These are phyloP conservation scores for Drosophila niveifrons DNA, from an alignment of 2,888 invertebrate species.

Conservation along the genomic window DNA sequence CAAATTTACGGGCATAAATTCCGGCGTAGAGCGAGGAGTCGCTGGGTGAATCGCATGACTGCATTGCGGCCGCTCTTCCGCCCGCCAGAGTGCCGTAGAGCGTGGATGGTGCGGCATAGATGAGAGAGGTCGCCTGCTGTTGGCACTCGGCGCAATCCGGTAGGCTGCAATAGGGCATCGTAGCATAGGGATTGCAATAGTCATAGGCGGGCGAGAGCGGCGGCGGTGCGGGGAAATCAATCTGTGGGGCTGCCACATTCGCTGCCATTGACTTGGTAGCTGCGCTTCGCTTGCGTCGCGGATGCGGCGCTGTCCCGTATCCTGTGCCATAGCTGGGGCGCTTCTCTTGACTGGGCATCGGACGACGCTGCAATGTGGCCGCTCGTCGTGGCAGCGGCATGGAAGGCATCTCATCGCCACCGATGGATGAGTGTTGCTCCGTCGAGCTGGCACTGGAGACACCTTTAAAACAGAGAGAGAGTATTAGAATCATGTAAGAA, in stretches of 20 bases:
- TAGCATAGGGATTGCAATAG: slow-evolving; percentile 83
- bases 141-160: slow-evolving; percentile 83
- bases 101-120: slow-evolving; percentile 78
- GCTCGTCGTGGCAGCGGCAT: slow-evolving; percentile 59
- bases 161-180: slow-evolving; percentile 81
- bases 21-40: slow-evolving; percentile 83
- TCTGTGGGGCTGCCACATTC: slow-evolving; percentile 74
- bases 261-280: slow-evolving; percentile 73
- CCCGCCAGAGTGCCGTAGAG: slow-evolving; percentile 67
- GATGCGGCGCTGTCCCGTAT: slow-evolving; percentile 73
- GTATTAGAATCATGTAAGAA: background rate
- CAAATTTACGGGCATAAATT: slow-evolving; percentile 86
- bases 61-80: slow-evolving; percentile 22
- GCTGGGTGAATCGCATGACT: slow-evolving; percentile 51
- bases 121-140: slow-evolving; percentile 67
- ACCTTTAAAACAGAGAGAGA: slow-evolving; percentile 52
- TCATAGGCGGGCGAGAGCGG: slow-evolving; percentile 82
- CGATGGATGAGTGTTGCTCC: slow-evolving; percentile 73
- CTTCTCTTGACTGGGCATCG: slow-evolving; percentile 32
- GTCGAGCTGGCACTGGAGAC: slow-evolving; percentile 80
- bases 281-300: slow-evolving; percentile 74
- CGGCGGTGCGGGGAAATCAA: slow-evolving; percentile 84
- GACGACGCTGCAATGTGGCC: slow-evolving; percentile 63
- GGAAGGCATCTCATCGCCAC: slow-evolving; percentile 57
- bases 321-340: slow-evolving; percentile 29